A percentile compares a stretch with the other conserved stretches of the same genome.
phyloP scores from a whole-genome alignment of 1,140 invertebrate genomes.

The Dinoponera quadriceps region DNA sequence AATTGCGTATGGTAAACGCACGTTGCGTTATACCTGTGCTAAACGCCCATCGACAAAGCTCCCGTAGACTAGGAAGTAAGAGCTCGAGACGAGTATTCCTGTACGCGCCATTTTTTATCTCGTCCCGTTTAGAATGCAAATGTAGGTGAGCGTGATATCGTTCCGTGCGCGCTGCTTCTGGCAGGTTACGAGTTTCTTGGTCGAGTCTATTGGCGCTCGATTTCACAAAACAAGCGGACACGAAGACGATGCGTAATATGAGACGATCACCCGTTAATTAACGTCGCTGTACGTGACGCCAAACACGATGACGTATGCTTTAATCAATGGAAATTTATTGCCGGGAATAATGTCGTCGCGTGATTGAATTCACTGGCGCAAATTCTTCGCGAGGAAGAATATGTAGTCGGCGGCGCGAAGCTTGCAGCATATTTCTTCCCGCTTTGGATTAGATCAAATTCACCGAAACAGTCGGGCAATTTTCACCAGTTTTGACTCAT shows the following conservation, averaged over 20 bases:
- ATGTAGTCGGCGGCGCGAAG: too few relatives aligned
- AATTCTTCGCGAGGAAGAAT: too few relatives aligned
- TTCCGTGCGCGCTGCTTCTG: background rate
- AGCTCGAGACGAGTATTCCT: slow-evolving; percentile 7
- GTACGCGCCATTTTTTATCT: slow-evolving; percentile 31
- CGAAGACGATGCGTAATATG: slow-evolving; percentile 24
- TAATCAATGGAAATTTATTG: background rate
- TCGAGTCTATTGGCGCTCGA: background rate
- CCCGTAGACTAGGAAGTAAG: background rate
- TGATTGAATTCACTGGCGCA: too few relatives aligned
- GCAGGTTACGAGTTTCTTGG: background rate
- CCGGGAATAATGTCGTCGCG: too few relatives aligned
- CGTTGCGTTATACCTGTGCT: background rate
- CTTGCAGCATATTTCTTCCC: too few relatives aligned
- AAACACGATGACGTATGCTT: slow-evolving; percentile 7
- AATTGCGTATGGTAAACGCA: background rate
- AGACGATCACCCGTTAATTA: background rate
- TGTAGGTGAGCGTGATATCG: background rate
- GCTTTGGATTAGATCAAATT: too few relatives aligned
- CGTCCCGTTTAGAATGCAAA: slow-evolving; percentile 35
- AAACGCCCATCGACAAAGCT: slow-evolving; percentile 5
- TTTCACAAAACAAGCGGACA: background rate
- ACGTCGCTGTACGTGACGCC: background rate
- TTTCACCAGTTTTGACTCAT: too few relatives aligned
- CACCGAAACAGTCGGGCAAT: too few relatives aligned